Percentiles rank a stretch among this genome's conserved stretches.
phyloP scores from a whole-genome alignment of 2,888 invertebrate species.

The Doris montereyensis region DNA sequence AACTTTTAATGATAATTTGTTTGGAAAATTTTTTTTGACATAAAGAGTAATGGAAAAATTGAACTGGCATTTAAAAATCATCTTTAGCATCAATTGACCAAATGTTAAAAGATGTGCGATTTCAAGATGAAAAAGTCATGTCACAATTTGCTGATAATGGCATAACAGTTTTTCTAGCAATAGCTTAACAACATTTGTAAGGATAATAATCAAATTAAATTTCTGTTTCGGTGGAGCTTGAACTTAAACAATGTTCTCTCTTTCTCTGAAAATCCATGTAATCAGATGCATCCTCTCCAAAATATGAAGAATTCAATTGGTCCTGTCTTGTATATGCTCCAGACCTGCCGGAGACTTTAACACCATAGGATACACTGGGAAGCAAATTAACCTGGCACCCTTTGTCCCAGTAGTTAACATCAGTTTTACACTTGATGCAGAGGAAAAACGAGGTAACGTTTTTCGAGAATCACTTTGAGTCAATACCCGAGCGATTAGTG shows the following conservation, averaged over 20 bases:
- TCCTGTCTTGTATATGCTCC: background rate
- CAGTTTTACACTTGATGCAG: slow-evolving; percentile 65
- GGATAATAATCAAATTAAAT: too few species aligned
- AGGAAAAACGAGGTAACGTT: slow-evolving; percentile 58
- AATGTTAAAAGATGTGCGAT: too few species aligned
- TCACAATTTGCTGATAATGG: too few species aligned
- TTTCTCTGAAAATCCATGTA: background rate
- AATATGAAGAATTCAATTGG: background rate
- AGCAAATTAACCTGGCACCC: slow-evolving; percentile 59
- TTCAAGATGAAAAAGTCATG: too few species aligned
- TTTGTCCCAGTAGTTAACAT: slow-evolving; percentile 59
- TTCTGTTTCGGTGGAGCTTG: background rate
- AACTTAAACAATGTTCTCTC: background rate
- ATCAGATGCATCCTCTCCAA: background rate
- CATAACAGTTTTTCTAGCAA: too few species aligned
- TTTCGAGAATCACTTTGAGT: slow-evolving; percentile 58
- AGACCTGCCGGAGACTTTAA: slow-evolving; percentile 9
- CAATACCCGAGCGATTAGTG: slow-evolving; percentile 68
- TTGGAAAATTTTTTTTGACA: too few species aligned
- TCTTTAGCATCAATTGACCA: too few species aligned
- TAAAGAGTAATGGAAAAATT: too few species aligned
- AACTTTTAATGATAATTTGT: too few species aligned
- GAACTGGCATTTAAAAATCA: too few species aligned
- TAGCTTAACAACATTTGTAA: too few species aligned
- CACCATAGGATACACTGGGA: slow-evolving; percentile 18